Base-by-base conservation (phyloP, 2,113 vertebrate genomes). In the Microtus richardsoni region DNA sequence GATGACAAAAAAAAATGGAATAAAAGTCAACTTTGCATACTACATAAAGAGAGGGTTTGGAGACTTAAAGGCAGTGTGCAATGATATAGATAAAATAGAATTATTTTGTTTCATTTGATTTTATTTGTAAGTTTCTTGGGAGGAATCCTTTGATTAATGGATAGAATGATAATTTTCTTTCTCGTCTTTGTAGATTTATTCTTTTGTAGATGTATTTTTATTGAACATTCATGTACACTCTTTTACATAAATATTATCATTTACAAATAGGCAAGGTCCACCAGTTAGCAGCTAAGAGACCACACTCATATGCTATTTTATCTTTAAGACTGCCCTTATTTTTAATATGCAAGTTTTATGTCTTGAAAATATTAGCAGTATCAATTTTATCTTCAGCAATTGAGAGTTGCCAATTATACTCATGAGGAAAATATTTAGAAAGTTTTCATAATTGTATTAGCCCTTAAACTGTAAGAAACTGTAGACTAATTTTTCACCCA, bases 381-480 rank as follows among this genome's bases (percentile, higher is more conserved):
- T 30, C 44, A 26, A 44, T 97, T 97, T 95, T 64, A 94, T 60
- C 98, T 82, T 93, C 80, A 95, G 71, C 87, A 47, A 74, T 13
- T 87, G 91, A 89, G 58, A 89, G 75, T 95, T 97, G 88, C 33
- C 84, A 97, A 95, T 95, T 87, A 26, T 3, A 36, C 85, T 95
- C 66, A 58, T 22, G 88, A 78, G 17, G 39, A 97, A 97, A 93
- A 85, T 5, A 91, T 39, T 94, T 93, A 79, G 87, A 94, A 52
- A 66, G 30, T 41, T 78, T 92, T 96, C 83, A 2, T 93, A 90
- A 97, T 97, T 95, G 62, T 87, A 80, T 92, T 90, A 66, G 33
- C n/a, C 92, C 4, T 93, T 93, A 87, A 74, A 92, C 90, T 1
- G 24, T 84, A 79, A 85, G 74, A 7, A 88, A 30, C 66, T 70